phyloP scores from a whole-genome alignment of 2,888 invertebrate species.

The Alloscopus bannaensis region DNA sequence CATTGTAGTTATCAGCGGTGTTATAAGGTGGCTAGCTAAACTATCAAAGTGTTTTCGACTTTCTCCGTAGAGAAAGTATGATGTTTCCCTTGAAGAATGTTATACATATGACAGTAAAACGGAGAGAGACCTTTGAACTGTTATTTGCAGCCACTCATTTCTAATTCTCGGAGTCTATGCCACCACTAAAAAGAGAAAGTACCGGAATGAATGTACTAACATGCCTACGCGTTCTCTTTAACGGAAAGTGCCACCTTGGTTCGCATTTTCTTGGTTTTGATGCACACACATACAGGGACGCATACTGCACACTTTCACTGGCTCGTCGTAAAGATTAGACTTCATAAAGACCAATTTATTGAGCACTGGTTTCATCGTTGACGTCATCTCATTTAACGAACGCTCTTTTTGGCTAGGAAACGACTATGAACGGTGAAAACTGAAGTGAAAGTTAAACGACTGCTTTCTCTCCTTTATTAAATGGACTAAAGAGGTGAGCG shows the following conservation, averaged over 20 bases:
- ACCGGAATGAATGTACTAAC: too few species aligned
- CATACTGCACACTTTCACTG: background rate
- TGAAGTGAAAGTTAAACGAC: background rate
- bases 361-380: constrained; percentile 53
- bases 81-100: background rate
- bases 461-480: constrained; percentile 8
- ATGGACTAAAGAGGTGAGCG: too few species aligned
- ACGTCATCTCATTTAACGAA: constrained; percentile 52
- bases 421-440: background rate
- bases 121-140: constrained; percentile 34
- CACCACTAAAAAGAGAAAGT: too few species aligned
- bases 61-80: background rate
- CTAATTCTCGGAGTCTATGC: constrained; percentile 21
- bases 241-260: background rate
- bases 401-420: background rate
- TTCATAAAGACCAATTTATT: constrained; percentile 56
- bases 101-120: constrained; percentile 13
- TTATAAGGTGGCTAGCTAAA: too few species aligned
- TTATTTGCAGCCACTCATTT: constrained; percentile 37
- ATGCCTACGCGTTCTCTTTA: background rate
- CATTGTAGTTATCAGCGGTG: too few species aligned
- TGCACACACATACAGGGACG: background rate
- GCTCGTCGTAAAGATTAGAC: constrained; percentile 48
- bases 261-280: background rate
- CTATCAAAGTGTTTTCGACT: too few species aligned